These are phyloP conservation scores for Buteo buteo DNA, from an alignment of 2,113 vertebrate species.

Conservation along the genomic window DNA sequence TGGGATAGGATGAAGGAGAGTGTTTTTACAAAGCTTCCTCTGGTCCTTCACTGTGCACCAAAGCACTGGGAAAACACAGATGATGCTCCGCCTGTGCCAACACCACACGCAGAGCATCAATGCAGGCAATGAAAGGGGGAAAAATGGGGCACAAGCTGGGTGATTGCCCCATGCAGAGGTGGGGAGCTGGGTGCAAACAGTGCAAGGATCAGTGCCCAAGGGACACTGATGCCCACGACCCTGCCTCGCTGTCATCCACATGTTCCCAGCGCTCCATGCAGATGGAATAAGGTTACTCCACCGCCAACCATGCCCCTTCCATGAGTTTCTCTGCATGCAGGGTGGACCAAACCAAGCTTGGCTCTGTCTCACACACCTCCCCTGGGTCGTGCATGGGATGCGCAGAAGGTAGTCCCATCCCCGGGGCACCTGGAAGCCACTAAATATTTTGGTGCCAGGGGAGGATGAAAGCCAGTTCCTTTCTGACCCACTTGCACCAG, in stretches of 20 bases:
- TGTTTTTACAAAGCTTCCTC: neutral
- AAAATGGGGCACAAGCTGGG: neutral
- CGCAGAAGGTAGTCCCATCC: neutral
- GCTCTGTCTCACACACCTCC: neutral
- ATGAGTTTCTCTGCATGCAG: neutral
- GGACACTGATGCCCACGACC: neutral
- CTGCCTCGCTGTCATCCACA: neutral
- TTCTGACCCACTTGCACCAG: neutral
- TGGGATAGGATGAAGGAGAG: no score
- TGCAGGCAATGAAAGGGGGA: neutral
- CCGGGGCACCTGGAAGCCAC: neutral
- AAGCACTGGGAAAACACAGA: neutral
- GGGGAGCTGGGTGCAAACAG: neutral
- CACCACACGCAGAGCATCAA: accelerated
- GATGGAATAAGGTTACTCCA: neutral
- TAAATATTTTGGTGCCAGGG: neutral
- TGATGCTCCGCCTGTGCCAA: neutral
- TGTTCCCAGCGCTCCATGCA: neutral
- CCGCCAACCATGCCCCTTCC: neutral
- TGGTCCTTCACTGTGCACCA: neutral
- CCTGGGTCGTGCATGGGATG: neutral
- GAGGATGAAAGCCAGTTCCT: neutral
- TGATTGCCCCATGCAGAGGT: neutral
- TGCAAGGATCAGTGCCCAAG: no score
- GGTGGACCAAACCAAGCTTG: neutral